A percentile compares a stretch with the other conserved stretches of the same genome.
Conservation (phyloP, 2,888 invertebrate genomes). For the Campoplex nolae region DNA sequence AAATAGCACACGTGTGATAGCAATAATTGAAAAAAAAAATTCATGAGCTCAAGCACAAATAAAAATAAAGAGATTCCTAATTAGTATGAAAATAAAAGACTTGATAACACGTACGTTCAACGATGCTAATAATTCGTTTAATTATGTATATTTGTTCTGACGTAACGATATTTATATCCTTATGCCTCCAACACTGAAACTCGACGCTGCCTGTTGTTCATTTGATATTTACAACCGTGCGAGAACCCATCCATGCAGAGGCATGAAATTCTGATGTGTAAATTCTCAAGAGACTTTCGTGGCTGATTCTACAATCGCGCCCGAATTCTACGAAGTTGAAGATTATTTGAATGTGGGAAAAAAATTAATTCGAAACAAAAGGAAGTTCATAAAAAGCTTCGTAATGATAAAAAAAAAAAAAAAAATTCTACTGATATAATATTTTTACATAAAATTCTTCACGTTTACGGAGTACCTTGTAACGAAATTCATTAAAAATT, state of each 20-base stretch:
- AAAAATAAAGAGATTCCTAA: not conserved
- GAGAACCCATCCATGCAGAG: not conserved
- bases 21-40: not conserved
- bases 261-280: not conserved
- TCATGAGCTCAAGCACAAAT: not conserved
- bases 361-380: not conserved
- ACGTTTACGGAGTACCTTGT: not conserved
- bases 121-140: slow-evolving; percentile 22
- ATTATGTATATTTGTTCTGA: not conserved
- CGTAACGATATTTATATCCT: not conserved
- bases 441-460: slow-evolving; percentile 22
- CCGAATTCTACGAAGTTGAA: not conserved
- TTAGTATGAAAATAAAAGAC: not conserved
- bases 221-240: not conserved
- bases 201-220: not conserved
- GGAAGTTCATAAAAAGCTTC: not conserved
- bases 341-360: not conserved
- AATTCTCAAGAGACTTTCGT: not conserved
- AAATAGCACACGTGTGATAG: not conserved
- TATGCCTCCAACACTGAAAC: slow-evolving; percentile 2
- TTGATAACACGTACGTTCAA: not conserved
- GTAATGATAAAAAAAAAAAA: not conserved
- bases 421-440: not conserved
- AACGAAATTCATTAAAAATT: not conserved
- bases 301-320: not conserved